Conservation (phyloP, 2,888 invertebrate species). For the Endotricha flammealis region DNA sequence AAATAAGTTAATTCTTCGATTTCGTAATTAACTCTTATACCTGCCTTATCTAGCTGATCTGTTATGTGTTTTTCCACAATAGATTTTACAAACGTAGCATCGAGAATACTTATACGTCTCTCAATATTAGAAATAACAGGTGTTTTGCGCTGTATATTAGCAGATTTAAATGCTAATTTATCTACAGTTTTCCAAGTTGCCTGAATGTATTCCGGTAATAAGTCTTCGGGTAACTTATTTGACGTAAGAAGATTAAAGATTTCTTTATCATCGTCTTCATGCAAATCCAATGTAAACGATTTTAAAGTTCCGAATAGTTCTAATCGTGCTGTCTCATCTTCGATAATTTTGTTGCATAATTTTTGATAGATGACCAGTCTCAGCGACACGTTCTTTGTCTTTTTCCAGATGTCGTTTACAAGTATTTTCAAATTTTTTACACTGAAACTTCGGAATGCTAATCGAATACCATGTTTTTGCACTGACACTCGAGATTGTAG, state of each 20-base stretch:
- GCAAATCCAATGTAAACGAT: constrained; percentile 26
- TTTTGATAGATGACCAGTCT: constrained; percentile 31
- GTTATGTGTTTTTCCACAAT: constrained; percentile 35
- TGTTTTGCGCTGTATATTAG: constrained; percentile 25
- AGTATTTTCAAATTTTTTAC: constrained; percentile 26
- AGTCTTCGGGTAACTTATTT: constrained; percentile 25
- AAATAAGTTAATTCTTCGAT: constrained; percentile 16
- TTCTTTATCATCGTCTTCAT: constrained; percentile 32
- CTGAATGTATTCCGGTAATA: constrained; percentile 28
- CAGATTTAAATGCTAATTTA: constrained; percentile 29
- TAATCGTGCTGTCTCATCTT: constrained; percentile 18
- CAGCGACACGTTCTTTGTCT: constrained; percentile 38
- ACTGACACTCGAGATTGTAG: constrained; percentile 36
- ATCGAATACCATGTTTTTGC: constrained; percentile 39
- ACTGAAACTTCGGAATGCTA: constrained; percentile 35
- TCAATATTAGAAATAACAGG: constrained; percentile 27
- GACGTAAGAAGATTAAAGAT: constrained; percentile 25
- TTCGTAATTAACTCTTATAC: constrained; percentile 13
- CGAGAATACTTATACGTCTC: constrained; percentile 23
- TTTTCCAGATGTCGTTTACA: constrained; percentile 29
- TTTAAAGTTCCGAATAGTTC: constrained; percentile 30
- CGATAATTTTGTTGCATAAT: constrained; percentile 26
- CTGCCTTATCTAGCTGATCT: constrained; percentile 22
- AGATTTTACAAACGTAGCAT: constrained; percentile 25
- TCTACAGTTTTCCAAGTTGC: constrained; percentile 35